phyloP scores from a whole-genome alignment of 2,888 invertebrate species.

The Apodemia duryi region DNA sequence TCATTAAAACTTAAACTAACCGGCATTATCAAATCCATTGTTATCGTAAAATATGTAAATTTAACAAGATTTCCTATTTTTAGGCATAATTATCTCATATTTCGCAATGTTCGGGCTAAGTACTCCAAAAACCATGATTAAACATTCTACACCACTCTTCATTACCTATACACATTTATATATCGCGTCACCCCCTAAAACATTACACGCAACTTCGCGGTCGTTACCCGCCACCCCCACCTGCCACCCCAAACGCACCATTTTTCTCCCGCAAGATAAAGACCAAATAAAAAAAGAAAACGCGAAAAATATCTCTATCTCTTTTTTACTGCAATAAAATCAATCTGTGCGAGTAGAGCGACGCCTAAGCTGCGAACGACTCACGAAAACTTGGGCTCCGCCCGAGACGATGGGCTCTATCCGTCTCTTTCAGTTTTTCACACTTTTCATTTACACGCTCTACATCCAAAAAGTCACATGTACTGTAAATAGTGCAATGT shows the following conservation, averaged over 20 bases:
- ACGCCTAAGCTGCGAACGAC: constrained; percentile 75
- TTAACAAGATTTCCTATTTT: constrained; percentile 43
- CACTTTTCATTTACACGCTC: constrained; percentile 65
- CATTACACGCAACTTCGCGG: constrained; percentile 69
- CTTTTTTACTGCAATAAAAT: constrained; percentile 43
- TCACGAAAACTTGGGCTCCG: constrained; percentile 78
- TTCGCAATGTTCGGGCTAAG: constrained; percentile 55
- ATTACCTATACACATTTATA: constrained; percentile 58
- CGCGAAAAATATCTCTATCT: constrained; percentile 71
- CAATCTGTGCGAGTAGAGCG: constrained; percentile 54
- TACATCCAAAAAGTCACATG: constrained; percentile 37
- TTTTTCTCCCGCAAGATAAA: constrained; percentile 76
- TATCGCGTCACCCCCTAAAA: constrained; percentile 59
- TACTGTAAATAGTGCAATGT: not conserved
- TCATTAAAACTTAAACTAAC: constrained; percentile 25
- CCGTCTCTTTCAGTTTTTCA: constrained; percentile 78
- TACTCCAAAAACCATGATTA: constrained; percentile 72
- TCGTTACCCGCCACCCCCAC: constrained; percentile 44
- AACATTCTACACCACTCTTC: constrained; percentile 74
- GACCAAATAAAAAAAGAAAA: constrained; percentile 79
- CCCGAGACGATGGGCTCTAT: constrained; percentile 77
- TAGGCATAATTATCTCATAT: constrained; percentile 66
- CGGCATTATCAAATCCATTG: constrained; percentile 33
- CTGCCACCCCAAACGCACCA: constrained; percentile 60
- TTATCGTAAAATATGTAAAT: constrained; percentile 44